These are phyloP conservation scores for Forficula auricularia DNA, from an alignment of 1,140 invertebrate species.

Conservation along the genomic window DNA sequence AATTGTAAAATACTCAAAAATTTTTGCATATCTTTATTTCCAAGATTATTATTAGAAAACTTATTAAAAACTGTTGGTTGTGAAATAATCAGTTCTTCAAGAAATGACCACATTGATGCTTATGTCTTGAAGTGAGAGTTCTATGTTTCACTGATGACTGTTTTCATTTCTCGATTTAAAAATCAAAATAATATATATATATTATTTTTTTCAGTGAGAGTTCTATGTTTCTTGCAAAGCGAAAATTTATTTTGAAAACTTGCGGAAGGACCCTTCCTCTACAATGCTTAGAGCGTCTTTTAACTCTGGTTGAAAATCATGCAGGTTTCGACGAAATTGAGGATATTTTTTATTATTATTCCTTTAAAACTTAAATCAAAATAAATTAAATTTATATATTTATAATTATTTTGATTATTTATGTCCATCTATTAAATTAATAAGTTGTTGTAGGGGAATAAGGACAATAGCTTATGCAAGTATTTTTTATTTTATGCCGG, in stretches of 20 bases:
- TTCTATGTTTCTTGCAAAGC: constrained; percentile 91
- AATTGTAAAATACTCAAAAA: neutral
- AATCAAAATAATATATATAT: no score
- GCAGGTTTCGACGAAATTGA: constrained; percentile 66
- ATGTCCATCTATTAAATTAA: no score
- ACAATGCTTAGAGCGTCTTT: constrained; percentile 67
- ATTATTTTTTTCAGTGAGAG: constrained; percentile 76
- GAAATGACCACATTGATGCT: constrained; percentile 80
- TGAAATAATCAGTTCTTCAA: constrained; percentile 84
- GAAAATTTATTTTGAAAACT: constrained; percentile 91
- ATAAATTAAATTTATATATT: no score
- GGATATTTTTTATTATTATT: constrained; percentile 31
- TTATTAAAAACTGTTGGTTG: constrained; percentile 82
- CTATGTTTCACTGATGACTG: no score
- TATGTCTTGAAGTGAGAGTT: constrained; percentile 81
- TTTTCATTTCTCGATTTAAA: no score
- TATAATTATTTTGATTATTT: no score
- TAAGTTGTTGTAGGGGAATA: no score
- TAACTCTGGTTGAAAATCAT: constrained; percentile 67
- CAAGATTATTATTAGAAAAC: constrained; percentile 70
- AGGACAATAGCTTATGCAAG: no score
- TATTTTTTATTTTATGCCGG: no score
- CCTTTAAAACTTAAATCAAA: no score
- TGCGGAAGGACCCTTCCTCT: constrained; percentile 96
- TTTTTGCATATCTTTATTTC: constrained; percentile 28